Evolutionary conservation across 2,888 invertebrate genomes (phyloP).

Genomic region (Euplagia quadripunctaria): DNA sequence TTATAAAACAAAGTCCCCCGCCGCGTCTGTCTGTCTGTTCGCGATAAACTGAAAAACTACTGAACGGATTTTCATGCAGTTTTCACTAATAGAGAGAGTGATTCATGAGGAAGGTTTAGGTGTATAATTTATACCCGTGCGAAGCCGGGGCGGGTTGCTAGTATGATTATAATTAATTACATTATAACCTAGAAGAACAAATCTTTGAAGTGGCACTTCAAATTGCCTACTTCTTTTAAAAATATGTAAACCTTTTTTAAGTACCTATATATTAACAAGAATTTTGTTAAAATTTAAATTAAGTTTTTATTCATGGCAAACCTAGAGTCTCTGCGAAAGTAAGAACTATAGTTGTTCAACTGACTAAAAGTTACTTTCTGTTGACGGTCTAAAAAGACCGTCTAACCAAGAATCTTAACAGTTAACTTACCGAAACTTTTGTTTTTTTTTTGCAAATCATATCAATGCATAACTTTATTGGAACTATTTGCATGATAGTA

Average conservation of each 20-base stretch:
- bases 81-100: too few relatives aligned
- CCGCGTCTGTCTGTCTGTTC: too few relatives aligned
- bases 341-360: background rate
- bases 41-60: too few relatives aligned
- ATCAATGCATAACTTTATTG: background rate
- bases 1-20: too few relatives aligned
- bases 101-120: too few relatives aligned
- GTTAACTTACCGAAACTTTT: background rate
- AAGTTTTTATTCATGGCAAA: too few relatives aligned
- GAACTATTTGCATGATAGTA: constrained; percentile 10
- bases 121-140: too few relatives aligned
- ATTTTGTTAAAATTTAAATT: background rate
- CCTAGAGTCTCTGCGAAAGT: too few relatives aligned
- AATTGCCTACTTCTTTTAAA: background rate
- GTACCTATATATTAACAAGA: background rate
- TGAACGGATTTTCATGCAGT: too few relatives aligned
- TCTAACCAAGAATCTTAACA: background rate
- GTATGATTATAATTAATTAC: background rate
- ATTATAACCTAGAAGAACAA: background rate
- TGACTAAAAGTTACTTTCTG: background rate
- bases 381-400: background rate
- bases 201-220: too few relatives aligned
- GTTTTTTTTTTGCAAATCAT: background rate
- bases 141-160: too few relatives aligned
- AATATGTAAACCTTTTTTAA: background rate